Evolutionary conservation across 2,113 vertebrate genomes (phyloP).

Genomic region (Hemiscyllium ocellatum): DNA sequence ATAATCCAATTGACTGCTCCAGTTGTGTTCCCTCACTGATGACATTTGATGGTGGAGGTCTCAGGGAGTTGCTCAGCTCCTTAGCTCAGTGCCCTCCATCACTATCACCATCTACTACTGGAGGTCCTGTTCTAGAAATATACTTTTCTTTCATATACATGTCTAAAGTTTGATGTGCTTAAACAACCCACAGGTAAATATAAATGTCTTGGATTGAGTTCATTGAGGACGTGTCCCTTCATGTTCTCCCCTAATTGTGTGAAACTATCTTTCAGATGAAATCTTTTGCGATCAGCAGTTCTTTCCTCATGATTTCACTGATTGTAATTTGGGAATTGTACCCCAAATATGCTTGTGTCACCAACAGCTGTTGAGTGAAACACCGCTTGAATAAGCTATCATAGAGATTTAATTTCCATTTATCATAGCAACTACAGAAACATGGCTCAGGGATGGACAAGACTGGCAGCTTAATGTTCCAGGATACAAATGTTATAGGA

Average conservation of each 20-base stretch:
- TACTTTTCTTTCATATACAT: neutral
- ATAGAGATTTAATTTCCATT: neutral
- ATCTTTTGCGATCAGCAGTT: neutral
- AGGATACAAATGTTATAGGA: no score
- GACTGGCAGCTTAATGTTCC: no score
- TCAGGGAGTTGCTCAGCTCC: no score
- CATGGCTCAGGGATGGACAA: no score
- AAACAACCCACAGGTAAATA: neutral
- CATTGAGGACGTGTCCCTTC: neutral
- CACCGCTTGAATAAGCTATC: neutral
- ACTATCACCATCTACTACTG: no score
- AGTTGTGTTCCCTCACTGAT: no score
- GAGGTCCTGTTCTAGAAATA: no score
- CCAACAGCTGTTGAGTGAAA: neutral
- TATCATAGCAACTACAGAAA: neutral
- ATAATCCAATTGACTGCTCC: no score
- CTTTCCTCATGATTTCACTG: neutral
- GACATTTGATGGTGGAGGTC: no score
- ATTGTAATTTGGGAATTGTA: neutral
- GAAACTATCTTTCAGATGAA: neutral
- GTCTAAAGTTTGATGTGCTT: neutral
- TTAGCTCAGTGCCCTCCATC: no score
- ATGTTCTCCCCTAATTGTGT: neutral
- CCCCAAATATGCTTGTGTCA: neutral
- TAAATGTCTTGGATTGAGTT: neutral